Percentiles rank a stretch among this genome's conserved stretches.
These are phyloP conservation scores for Hemibagrus wyckioides DNA, from an alignment of 2,113 vertebrate species.

Conservation along the genomic window DNA sequence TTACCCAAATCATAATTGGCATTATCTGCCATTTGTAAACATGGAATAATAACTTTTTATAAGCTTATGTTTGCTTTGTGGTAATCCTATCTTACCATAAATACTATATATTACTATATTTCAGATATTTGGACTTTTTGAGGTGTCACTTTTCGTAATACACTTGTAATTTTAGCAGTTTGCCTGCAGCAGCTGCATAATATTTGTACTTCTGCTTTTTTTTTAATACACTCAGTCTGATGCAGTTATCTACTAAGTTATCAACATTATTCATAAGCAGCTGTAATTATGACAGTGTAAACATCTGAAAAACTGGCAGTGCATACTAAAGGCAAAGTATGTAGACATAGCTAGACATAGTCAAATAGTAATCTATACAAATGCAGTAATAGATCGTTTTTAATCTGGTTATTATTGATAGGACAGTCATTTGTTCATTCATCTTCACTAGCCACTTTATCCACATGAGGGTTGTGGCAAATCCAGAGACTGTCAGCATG, in stretches of 20 bases:
- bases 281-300: not conserved
- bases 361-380: not conserved
- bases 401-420: too few relatives aligned
- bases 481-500: not conserved
- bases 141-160: not conserved
- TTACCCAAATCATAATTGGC: not conserved
- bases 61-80: too few relatives aligned
- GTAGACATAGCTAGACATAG: not conserved
- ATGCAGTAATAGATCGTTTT: too few relatives aligned
- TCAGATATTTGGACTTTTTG: not conserved
- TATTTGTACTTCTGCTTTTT: not conserved
- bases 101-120: not conserved
- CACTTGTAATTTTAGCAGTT: not conserved
- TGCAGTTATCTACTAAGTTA: not conserved
- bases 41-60: too few relatives aligned
- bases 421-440: too few relatives aligned
- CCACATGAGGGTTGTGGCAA: not conserved
- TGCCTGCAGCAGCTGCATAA: not conserved
- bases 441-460: not conserved
- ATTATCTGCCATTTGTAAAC: not conserved
- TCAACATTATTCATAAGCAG: not conserved
- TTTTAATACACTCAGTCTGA: not conserved
- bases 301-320: not conserved
- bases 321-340: not conserved
- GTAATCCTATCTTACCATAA: not conserved